These are phyloP conservation scores for Caenorhabditis zanzibari DNA, from an alignment of 2,888 invertebrate genomes.

Conservation along the genomic window DNA sequence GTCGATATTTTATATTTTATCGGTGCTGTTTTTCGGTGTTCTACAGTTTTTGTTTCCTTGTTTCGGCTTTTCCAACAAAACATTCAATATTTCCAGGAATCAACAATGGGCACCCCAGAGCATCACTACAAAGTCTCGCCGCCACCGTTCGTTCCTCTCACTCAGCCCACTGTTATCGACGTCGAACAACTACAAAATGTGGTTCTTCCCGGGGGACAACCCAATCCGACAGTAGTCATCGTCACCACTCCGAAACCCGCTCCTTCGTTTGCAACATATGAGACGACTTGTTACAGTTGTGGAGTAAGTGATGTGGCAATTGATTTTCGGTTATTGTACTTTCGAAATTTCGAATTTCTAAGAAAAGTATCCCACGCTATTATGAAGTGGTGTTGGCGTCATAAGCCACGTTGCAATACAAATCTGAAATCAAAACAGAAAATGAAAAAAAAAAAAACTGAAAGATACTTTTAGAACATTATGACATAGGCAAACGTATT, in stretches of 20 bases:
- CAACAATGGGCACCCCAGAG: slow-evolving; percentile 49
- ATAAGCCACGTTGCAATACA: background rate
- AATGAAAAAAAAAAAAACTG: no score
- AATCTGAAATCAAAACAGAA: background rate
- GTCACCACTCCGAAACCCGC: slow-evolving; percentile 69
- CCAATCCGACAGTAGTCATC: slow-evolving; percentile 63
- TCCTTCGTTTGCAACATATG: slow-evolving; percentile 72
- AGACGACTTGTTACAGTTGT: slow-evolving; percentile 72
- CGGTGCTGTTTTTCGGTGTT: slow-evolving; percentile 1
- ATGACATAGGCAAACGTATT: no score
- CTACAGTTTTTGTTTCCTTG: background rate
- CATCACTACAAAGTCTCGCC: slow-evolving; percentile 72
- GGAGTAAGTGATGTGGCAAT: slow-evolving; percentile 62
- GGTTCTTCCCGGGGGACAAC: slow-evolving; percentile 52
- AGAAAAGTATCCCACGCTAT: background rate
- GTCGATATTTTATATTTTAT: slow-evolving; percentile 3
- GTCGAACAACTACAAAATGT: slow-evolving; percentile 61
- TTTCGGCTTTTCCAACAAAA: background rate
- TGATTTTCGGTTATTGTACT: background rate
- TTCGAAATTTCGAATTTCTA: background rate
- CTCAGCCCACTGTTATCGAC: slow-evolving; percentile 59
- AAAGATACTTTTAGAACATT: no score
- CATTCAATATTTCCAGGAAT: slow-evolving; percentile 60
- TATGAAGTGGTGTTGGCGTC: background rate
- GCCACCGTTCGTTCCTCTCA: slow-evolving; percentile 74